Percentiles rank a stretch among this genome's conserved stretches.
Conservation (phyloP, 2,888 invertebrate species). For the Cactoblastis cactorum region DNA sequence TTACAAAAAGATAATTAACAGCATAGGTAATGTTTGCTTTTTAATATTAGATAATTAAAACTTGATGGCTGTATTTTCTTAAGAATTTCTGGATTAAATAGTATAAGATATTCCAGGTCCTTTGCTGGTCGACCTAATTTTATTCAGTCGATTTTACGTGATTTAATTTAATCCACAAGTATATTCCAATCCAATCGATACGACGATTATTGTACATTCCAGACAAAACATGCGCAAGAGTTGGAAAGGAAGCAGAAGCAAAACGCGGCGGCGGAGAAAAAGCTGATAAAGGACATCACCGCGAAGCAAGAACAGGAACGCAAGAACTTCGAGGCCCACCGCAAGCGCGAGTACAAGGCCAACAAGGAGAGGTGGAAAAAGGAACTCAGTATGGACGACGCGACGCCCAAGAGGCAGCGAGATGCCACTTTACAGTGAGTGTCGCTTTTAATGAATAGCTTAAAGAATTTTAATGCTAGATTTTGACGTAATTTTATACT, state of each 20-base stretch:
- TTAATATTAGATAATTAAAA: too few species aligned
- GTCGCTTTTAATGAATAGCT: neutral
- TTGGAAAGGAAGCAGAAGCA: conserved; percentile 90
- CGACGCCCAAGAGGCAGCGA: conserved; percentile 93
- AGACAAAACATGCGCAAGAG: conserved; percentile 88
- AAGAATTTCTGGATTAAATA: too few species aligned
- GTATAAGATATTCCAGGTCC: too few species aligned
- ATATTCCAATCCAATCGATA: too few species aligned
- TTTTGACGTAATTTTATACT: too few species aligned
- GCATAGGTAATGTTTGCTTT: too few species aligned
- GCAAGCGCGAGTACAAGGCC: conserved; percentile 97
- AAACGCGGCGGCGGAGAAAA: conserved; percentile 93
- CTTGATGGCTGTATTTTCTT: too few species aligned
- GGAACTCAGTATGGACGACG: conserved; percentile 94
- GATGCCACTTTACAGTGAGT: conserved; percentile 92
- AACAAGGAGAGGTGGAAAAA: conserved; percentile 98
- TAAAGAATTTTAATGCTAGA: too few species aligned
- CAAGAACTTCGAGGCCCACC: conserved; percentile 93
- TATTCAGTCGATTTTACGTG: too few species aligned
- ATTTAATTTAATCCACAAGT: too few species aligned
- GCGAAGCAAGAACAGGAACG: conserved; percentile 94
- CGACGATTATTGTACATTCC: conserved; percentile 25
- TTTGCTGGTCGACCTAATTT: too few species aligned
- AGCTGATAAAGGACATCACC: conserved; percentile 94
- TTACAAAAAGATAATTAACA: too few species aligned